phyloP scores from a whole-genome alignment of 2,113 vertebrate species.

The Ahaetulla prasina region DNA sequence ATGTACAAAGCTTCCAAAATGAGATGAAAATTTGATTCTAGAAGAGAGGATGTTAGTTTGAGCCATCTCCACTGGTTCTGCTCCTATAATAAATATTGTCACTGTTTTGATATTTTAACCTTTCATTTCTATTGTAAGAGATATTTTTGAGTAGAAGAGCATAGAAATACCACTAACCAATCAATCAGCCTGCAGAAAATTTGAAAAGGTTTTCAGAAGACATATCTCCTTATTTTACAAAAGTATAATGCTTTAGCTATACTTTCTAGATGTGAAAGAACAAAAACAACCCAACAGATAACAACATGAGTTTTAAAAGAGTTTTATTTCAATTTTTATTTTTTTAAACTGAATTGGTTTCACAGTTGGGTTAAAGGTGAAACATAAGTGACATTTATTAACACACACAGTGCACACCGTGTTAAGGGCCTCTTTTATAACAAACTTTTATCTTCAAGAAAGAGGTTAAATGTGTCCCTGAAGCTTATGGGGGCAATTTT shows the following conservation, averaged over 20 bases:
- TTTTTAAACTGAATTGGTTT: conserved; percentile 5
- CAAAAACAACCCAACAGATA: not conserved
- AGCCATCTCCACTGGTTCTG: not conserved
- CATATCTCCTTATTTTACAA: not conserved
- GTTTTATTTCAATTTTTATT: not conserved
- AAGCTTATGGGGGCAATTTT: conserved; percentile 13
- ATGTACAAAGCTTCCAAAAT: not conserved
- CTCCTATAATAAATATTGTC: not conserved
- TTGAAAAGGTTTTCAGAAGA: not conserved
- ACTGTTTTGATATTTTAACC: not conserved
- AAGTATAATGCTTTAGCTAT: not conserved
- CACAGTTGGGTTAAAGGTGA: conserved; percentile 15
- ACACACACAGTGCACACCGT: fast-evolving
- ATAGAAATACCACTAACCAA: not conserved
- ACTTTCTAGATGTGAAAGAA: not conserved
- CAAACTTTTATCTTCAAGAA: not conserved
- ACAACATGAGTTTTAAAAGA: not conserved
- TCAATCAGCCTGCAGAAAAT: not conserved
- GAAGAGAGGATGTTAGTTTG: not conserved
- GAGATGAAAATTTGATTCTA: not conserved
- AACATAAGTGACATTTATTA: not conserved
- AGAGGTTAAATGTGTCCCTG: not conserved
- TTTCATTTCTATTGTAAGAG: not conserved
- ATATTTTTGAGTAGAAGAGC: not conserved
- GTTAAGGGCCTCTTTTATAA: not conserved